Evolutionary conservation across 2,797 vertebrate species (phyloP), one percentile per base, ranked within the genome.

Genomic region (Rallus crepitans): DNA sequence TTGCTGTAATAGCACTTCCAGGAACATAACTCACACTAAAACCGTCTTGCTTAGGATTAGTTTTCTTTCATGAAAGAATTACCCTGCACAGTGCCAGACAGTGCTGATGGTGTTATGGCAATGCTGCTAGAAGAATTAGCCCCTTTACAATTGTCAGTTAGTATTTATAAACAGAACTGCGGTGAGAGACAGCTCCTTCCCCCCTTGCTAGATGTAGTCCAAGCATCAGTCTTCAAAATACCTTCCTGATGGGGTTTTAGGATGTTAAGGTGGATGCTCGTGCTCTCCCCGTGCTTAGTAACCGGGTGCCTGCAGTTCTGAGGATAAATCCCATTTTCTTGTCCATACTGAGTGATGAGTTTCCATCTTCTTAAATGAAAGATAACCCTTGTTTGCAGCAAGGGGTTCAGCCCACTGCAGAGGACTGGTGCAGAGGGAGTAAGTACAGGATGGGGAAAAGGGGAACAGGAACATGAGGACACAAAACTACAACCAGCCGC

Each of bases 1-100:
- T 95, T 75, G 73, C 88, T 92, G 93, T 61, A 93, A 94, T 79
- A 92, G 93, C 96, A 94, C 91, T 96, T 95, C 48, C 80, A 89
- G 87, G 53, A 95, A 94, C 81, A 82, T 89, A 87, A 94, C 78
- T 95, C 88, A 87, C 80, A 87, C 81, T 87, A 71, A 90, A 93
- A 70, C 47, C 27, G 12, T 89, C 79, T 91, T 82, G 72, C 94
- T 84, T 65, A 77, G 52, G 66, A 90, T 94, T 93, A 82, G 60
- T 90, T 92, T 94, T 93, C 90, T 82, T 89, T 70, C 71, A 15
- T 5, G 31, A 65, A 90, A 90, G 68, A 93, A 95, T 71, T 80
- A 93, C 12, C 63, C 73, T 60, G 77, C 53, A 75, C 70, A 42
- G 90, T 3, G 77, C 91, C 93, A 96, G 94, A 93, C 94, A 96